Percentiles rank a stretch among this genome's conserved stretches.
These are phyloP conservation scores for Lepidurus packardi DNA, from an alignment of 1,140 invertebrate genomes.

Conservation along the genomic window DNA sequence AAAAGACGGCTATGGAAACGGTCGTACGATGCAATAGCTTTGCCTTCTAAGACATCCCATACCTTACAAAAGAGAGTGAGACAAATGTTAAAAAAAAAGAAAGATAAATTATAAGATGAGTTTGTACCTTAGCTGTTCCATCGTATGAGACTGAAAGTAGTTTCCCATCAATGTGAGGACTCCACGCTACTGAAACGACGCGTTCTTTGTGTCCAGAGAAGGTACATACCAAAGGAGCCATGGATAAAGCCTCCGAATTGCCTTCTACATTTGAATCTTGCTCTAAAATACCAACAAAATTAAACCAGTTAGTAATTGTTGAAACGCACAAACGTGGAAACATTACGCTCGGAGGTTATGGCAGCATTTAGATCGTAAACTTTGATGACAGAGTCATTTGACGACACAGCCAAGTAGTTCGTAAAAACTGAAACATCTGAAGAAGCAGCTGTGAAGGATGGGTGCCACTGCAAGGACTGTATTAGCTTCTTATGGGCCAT, in stretches of 20 bases:
- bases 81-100: background rate
- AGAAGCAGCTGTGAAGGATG: constrained; percentile 54
- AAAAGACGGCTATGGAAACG: constrained; percentile 50
- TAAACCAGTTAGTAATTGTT: background rate
- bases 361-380: constrained; percentile 50
- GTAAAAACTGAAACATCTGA: constrained; percentile 51
- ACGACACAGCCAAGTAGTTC: constrained; percentile 59
- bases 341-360: background rate
- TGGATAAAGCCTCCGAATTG: constrained; percentile 37
- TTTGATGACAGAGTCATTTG: constrained; percentile 50
- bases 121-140: constrained; percentile 57
- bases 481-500: constrained; percentile 54
- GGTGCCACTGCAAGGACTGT: constrained; percentile 63
- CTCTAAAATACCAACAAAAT: background rate
- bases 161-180: constrained; percentile 58
- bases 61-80: constrained; percentile 48
- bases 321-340: background rate
- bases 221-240: constrained; percentile 41
- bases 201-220: constrained; percentile 55
- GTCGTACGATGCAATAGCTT: constrained; percentile 52
- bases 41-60: constrained; percentile 59
- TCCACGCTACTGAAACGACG: constrained; percentile 63
- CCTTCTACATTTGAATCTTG: constrained; percentile 29
- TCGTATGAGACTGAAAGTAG: constrained; percentile 66
- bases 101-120: constrained; percentile 1